Conservation (phyloP, 2,113 vertebrate species). For the Dromaius novaehollandiae region DNA sequence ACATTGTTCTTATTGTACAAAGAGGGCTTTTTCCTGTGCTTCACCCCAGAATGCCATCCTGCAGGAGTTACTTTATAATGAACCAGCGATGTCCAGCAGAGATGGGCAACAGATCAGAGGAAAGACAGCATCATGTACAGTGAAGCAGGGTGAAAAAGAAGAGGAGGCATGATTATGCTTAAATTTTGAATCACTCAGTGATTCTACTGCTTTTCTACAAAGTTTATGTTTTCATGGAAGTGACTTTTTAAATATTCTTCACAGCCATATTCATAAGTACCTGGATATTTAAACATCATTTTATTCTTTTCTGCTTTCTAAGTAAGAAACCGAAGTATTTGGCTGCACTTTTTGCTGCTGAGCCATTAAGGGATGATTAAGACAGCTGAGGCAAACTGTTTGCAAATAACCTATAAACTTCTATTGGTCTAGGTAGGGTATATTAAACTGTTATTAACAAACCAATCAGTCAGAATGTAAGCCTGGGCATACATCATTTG, state of each 20-base stretch:
- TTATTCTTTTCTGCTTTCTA: background rate
- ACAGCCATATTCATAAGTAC: background rate
- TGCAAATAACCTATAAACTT: background rate
- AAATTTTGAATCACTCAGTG: background rate
- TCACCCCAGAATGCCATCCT: conserved; percentile 46
- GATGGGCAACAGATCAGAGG: background rate
- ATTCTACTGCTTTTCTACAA: background rate
- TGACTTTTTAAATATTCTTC: background rate
- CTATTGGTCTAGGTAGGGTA: background rate
- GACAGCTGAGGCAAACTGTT: background rate
- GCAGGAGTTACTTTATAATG: conserved; percentile 32
- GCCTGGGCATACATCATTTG: background rate
- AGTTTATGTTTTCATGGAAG: background rate
- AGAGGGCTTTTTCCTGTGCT: conserved; percentile 20
- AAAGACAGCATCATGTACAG: background rate
- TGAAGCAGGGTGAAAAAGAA: background rate
- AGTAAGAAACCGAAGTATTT: background rate
- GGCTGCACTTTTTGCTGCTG: background rate
- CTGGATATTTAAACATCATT: background rate
- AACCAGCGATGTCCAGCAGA: conserved; percentile 8
- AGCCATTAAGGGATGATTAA: background rate
- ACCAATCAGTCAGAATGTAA: background rate
- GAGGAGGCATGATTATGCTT: background rate
- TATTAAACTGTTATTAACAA: background rate
- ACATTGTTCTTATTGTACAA: conserved; percentile 57